These are phyloP conservation scores for Struthidea cinerea DNA, from an alignment of 2,113 vertebrate species.

Conservation along the genomic window DNA sequence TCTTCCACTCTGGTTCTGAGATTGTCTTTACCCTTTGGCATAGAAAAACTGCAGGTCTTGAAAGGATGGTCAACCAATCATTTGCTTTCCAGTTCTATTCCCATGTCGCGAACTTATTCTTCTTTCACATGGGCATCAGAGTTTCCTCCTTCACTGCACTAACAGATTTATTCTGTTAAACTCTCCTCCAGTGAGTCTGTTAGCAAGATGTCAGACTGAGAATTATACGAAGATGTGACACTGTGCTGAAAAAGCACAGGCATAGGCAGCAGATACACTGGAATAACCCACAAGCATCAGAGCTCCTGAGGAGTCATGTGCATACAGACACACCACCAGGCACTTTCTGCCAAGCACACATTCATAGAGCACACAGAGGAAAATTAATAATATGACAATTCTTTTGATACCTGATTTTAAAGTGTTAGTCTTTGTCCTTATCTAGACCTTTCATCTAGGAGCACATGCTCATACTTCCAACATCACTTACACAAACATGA, in stretches of 20 bases:
- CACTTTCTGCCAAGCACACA: background rate
- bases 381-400: background rate
- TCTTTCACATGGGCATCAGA: background rate
- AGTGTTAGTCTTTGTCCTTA: background rate
- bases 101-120: background rate
- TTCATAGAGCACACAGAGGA: background rate
- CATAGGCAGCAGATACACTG: background rate
- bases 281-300: background rate
- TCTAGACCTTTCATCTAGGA: background rate
- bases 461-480: background rate
- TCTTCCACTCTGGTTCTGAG: background rate
- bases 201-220: background rate
- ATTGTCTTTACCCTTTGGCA: background rate
- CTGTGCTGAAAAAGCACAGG: background rate
- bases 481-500: background rate
- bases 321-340: background rate
- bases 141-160: background rate
- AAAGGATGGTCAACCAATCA: background rate
- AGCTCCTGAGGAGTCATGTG: background rate
- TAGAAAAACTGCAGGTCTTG: background rate
- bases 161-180: background rate
- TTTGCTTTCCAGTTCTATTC: background rate
- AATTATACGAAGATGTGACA: background rate
- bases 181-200: background rate
- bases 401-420: background rate